Evolutionary conservation across 64 coral and sea anemone species (phyloP), one percentile per base, ranked within the genome.

Genomic region (Montipora capricornis): DNA sequence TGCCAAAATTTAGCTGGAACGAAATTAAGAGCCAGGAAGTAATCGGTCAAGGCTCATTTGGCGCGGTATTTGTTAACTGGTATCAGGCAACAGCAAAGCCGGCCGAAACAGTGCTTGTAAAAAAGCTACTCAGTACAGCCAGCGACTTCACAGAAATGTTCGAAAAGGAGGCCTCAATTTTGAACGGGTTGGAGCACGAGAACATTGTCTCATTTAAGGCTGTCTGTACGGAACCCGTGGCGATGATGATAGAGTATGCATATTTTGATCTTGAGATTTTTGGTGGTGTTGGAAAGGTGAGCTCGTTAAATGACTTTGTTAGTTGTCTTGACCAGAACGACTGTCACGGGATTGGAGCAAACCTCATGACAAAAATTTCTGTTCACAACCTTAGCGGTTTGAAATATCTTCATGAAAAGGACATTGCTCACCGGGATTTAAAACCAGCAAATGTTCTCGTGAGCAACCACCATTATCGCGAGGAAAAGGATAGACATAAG

Each of bases 391-490:
- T 37, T 50, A 26, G 7, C 62, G 81, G 68, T 20, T 53, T 92
- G 47, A 26, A 76, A 22, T 92, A 77, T 51, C 74, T 92, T 8
- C 91, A 92, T 71, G 81, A 47, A 11, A 59, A 53, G 44, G 80
- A 76, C 9, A 66, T 92, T 58, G 81, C 80, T 29, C 80, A 92
- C 55, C 44, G 90, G 76, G 80, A 92, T 37, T 77, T 92, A 44
- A 92, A 92, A 81, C 90, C 90, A 8, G 67, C 37, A 13, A 92
- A 92, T 83, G 90, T 92, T 53, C 51, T 92, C n/a, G 90, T 92
- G n/a, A 74, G 79, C 79, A 92, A 83, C 16, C 53, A 44, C 4
- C 90, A 92, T 51, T 92, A 92, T 29, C 68, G 52, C 15, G 37
- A 53, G 45, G 52, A 83, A 24, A 24, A 83, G 57, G 90, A 82